Evolutionary conservation across 2,888 invertebrate genomes (phyloP).

Genomic region (Drosophila yooni): DNA sequence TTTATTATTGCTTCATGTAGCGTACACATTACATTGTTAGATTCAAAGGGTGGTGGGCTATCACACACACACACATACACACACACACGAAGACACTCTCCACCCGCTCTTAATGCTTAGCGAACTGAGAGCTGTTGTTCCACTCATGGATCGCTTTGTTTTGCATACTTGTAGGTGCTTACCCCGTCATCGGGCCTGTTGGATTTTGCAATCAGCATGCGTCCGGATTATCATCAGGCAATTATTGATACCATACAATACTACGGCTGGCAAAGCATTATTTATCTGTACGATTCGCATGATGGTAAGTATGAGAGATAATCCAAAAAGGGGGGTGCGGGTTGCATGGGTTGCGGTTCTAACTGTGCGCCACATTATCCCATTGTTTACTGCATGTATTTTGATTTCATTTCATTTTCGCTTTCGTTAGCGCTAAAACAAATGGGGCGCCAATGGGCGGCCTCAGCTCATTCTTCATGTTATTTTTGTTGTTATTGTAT

Average conservation of each 20-base stretch:
- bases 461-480: conserved; percentile 5
- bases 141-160: conserved; percentile 58
- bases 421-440: conserved; percentile 64
- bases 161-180: conserved; percentile 88
- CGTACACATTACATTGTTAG: conserved; percentile 76
- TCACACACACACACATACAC: background rate
- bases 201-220: conserved; percentile 96
- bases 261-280: conserved; percentile 93
- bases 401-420: conserved; percentile 73
- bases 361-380: conserved; percentile 41
- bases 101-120: background rate
- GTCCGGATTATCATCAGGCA: conserved; percentile 97
- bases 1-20: conserved; percentile 79
- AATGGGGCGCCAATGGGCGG: conserved; percentile 56
- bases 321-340: background rate
- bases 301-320: conserved; percentile 87
- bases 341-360: background rate
- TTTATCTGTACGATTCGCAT: conserved; percentile 92
- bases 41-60: conserved; percentile 16
- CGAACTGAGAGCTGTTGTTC: conserved; percentile 27
- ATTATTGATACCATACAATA: conserved; percentile 97
- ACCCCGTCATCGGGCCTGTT: conserved; percentile 95
- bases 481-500: conserved; percentile 14
- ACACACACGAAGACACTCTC: background rate
- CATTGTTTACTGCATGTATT: conserved; percentile 64